phyloP scores from a whole-genome alignment of 2,888 invertebrate genomes.

The Lordiphosa fenestrarum region DNA sequence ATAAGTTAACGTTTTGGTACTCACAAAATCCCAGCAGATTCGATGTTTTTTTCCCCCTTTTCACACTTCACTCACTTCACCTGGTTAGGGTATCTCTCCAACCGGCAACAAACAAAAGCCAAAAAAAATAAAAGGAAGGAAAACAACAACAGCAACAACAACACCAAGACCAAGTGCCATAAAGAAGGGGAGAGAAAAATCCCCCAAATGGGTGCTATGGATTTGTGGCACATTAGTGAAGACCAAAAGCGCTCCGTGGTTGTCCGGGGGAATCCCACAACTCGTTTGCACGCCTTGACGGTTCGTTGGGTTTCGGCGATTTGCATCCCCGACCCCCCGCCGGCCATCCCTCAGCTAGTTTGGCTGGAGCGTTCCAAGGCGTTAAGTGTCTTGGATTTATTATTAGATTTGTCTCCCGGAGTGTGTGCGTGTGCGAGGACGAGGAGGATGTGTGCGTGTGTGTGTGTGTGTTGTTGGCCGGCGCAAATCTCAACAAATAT shows the following conservation, averaged over 20 bases:
- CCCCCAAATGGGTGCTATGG: conserved; percentile 54
- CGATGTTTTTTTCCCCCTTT: too few relatives aligned
- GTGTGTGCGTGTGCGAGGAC: conserved; percentile 12
- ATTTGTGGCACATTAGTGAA: conserved; percentile 54
- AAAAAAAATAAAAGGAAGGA: background rate
- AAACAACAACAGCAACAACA: too few relatives aligned
- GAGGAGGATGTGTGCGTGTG: conserved; percentile 47
- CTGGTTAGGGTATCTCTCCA: too few relatives aligned
- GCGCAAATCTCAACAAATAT: conserved; percentile 61
- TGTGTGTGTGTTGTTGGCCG: conserved; percentile 32
- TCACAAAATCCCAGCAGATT: too few relatives aligned
- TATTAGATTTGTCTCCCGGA: conserved; percentile 64
- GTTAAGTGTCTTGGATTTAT: conserved; percentile 74
- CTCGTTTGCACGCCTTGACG: conserved; percentile 49
- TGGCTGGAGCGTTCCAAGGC: conserved; percentile 63
- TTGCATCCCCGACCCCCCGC: conserved; percentile 42
- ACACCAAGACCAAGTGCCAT: background rate
- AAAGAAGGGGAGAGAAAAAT: conserved; percentile 20
- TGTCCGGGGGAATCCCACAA: conserved; percentile 22
- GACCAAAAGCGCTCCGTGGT: background rate
- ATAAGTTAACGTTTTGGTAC: too few relatives aligned
- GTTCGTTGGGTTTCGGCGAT: conserved; percentile 60
- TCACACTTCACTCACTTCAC: too few relatives aligned
- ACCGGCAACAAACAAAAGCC: background rate
- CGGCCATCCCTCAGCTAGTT: conserved; percentile 41